phyloP scores from a whole-genome alignment of 2,113 vertebrate genomes.

The Xiphophorus hellerii region DNA sequence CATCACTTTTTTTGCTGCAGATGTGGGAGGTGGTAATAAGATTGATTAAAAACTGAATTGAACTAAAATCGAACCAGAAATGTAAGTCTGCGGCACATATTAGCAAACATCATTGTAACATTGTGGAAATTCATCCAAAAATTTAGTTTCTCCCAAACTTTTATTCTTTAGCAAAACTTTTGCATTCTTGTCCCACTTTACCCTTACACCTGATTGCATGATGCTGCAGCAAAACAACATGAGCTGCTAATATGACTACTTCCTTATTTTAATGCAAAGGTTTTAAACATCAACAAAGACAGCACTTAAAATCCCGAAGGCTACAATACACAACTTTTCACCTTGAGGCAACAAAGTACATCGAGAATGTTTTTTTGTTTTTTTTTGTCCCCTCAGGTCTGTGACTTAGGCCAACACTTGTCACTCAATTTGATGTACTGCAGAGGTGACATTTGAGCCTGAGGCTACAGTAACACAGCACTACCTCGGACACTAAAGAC shows the following conservation, averaged over 20 bases:
- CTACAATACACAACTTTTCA: slow-evolving; percentile 38
- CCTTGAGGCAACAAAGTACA: slow-evolving; percentile 48
- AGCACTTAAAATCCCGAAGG: slow-evolving; percentile 24
- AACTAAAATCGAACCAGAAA: slow-evolving; percentile 26
- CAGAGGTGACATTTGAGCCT: slow-evolving; percentile 49
- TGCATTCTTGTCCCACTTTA: neutral
- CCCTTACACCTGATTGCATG: slow-evolving; percentile 31
- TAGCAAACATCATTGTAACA: slow-evolving; percentile 9
- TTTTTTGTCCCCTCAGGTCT: slow-evolving; percentile 54
- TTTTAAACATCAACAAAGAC: slow-evolving; percentile 11
- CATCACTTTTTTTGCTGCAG: slow-evolving; percentile 19
- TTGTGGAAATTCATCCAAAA: slow-evolving; percentile 3
- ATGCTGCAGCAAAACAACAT: slow-evolving; percentile 21
- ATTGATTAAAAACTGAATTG: slow-evolving; percentile 13
- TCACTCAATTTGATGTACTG: slow-evolving; percentile 68
- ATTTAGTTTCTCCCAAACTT: neutral
- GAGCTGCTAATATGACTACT: neutral
- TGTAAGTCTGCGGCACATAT: neutral
- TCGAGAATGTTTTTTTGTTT: slow-evolving; percentile 23
- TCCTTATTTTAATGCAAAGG: neutral
- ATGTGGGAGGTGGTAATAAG: slow-evolving; percentile 29
- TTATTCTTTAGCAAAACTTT: neutral
- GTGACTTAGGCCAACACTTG: slow-evolving; percentile 48
- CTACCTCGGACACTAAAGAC: slow-evolving; percentile 24
- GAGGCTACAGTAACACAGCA: slow-evolving; percentile 48